Conservation (phyloP, 2,797 vertebrate species). For the Loris lydekkerianus region DNA sequence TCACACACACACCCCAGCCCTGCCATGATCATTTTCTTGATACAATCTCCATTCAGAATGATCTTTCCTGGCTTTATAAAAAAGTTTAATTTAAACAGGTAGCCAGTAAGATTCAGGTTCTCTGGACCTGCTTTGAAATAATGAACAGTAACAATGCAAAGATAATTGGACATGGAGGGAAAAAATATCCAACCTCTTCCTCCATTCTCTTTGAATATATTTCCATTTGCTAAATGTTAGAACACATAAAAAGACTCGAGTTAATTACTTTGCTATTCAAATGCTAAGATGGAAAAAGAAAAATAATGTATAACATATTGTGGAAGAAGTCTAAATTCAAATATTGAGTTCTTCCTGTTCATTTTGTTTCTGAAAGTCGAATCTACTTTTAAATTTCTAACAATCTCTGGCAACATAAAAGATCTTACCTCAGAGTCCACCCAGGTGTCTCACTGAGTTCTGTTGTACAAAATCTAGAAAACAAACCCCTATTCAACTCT, state of each 20-base stretch:
- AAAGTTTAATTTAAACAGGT: neutral
- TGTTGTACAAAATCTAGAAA: conserved; percentile 29
- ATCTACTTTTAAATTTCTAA: conserved; percentile 62
- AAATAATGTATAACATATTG: conserved; percentile 23
- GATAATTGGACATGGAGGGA: neutral
- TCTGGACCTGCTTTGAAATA: conserved; percentile 33
- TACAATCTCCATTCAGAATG: neutral
- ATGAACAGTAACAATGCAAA: neutral
- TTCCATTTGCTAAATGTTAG: conserved; percentile 14
- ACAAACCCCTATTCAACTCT: neutral
- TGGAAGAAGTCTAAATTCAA: conserved; percentile 17
- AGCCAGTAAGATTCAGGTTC: neutral
- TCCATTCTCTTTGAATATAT: neutral
- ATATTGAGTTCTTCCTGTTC: neutral
- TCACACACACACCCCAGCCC: neutral
- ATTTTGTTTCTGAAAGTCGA: conserved; percentile 54
- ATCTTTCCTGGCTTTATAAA: conserved; percentile 3
- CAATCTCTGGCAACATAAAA: conserved; percentile 41
- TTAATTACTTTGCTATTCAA: conserved; percentile 22
- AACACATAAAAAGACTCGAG: conserved; percentile 30
- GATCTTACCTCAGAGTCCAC: conserved; percentile 47
- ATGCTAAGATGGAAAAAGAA: conserved; percentile 41
- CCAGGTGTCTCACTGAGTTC: conserved; percentile 35
- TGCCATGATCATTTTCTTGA: neutral
- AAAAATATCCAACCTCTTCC: neutral